A percentile compares a stretch with the other conserved stretches of the same genome.
Evolutionary conservation across 2,888 invertebrate species (phyloP).

Genomic region (Drosophila maculinotata): DNA sequence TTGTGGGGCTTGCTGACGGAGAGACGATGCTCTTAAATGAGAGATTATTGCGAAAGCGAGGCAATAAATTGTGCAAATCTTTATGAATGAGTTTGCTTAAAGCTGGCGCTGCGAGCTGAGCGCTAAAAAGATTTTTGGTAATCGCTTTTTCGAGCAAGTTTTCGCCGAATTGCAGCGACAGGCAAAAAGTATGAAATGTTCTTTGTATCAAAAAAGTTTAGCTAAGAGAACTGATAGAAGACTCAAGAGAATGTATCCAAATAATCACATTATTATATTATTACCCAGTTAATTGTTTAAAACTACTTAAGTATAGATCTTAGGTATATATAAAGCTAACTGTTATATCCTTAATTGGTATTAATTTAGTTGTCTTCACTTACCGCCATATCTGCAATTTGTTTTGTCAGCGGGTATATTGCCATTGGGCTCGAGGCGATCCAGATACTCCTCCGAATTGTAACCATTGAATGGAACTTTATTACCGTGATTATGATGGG

Average conservation of each 20-base stretch:
- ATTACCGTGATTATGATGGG: constrained; percentile 86
- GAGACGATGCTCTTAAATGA: constrained; percentile 55
- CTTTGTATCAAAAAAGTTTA: constrained; percentile 1
- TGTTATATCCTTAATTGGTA: background rate
- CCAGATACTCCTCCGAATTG: constrained; percentile 95
- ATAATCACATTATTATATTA: too few species aligned
- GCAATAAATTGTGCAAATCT: constrained; percentile 73
- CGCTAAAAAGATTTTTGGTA: constrained; percentile 1
- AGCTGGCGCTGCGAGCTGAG: constrained; percentile 7
- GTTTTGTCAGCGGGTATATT: constrained; percentile 95
- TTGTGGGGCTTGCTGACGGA: constrained; percentile 1
- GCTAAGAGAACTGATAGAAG: background rate
- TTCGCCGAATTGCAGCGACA: background rate
- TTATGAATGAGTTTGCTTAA: constrained; percentile 70
- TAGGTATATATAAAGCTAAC: too few species aligned
- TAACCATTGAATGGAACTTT: constrained; percentile 96
- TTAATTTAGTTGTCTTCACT: constrained; percentile 51
- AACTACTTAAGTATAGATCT: too few species aligned
- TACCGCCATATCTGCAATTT: constrained; percentile 89
- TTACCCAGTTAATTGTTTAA: too few species aligned
- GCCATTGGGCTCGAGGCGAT: constrained; percentile 96
- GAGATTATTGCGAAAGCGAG: constrained; percentile 69
- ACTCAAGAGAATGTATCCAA: background rate
- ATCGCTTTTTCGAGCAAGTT: constrained; percentile 4
- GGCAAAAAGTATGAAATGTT: constrained; percentile 12